Percentiles rank a stretch among this genome's conserved stretches.
These are phyloP conservation scores for Protomyctophum bolini DNA, from an alignment of 2,113 vertebrate genomes.

Conservation along the genomic window DNA sequence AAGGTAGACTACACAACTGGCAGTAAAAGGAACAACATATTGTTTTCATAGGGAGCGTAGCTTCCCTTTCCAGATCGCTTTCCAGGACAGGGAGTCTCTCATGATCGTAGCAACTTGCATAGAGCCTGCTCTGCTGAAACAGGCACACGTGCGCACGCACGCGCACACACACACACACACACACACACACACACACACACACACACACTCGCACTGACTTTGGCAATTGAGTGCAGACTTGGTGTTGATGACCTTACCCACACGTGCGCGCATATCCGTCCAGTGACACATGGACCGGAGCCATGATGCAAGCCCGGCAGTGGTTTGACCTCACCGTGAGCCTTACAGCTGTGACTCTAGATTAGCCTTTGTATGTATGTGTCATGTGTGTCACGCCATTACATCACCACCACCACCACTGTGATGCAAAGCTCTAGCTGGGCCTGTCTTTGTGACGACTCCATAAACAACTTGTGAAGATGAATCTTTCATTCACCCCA, in stretches of 20 bases:
- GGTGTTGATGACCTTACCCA: slow-evolving; percentile 9
- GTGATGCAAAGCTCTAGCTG: neutral
- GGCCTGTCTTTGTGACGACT: slow-evolving; percentile 39
- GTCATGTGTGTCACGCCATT: too few species aligned
- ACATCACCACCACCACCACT: too few species aligned
- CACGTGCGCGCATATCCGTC: slow-evolving; percentile 5
- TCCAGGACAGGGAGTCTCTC: slow-evolving; percentile 72
- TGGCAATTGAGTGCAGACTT: slow-evolving; percentile 34
- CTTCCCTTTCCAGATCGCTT: slow-evolving; percentile 67
- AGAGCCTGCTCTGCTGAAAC: slow-evolving; percentile 30
- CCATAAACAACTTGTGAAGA: slow-evolving; percentile 56
- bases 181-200: neutral
- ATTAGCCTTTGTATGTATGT: too few species aligned
- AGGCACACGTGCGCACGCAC: neutral
- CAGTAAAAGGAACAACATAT: slow-evolving; percentile 63
- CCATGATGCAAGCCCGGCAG: neutral
- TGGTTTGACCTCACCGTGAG: slow-evolving; percentile 5
- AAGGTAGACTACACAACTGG: too few species aligned
- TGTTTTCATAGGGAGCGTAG: slow-evolving; percentile 71
- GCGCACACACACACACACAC: neutral
- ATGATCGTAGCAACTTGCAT: slow-evolving; percentile 62
- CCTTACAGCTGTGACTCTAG: neutral
- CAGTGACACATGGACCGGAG: slow-evolving; percentile 1
- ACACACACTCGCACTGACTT: slow-evolving; percentile 19
- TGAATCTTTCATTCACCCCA: slow-evolving; percentile 58